Base-by-base conservation (phyloP, 2,113 vertebrate species). In the Motacilla alba region DNA sequence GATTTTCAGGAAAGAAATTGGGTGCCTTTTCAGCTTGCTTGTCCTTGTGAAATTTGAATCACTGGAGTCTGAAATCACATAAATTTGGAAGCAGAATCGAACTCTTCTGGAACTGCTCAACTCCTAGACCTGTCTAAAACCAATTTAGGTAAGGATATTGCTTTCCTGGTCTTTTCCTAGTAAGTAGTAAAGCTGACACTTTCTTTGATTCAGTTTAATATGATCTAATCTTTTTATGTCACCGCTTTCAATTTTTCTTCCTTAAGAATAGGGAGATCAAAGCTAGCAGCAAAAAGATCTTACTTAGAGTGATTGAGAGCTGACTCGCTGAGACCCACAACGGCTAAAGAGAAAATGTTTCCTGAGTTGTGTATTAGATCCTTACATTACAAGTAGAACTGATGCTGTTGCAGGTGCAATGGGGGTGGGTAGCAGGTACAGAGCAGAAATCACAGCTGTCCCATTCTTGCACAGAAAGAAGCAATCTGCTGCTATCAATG, bases 161-260 rank as follows among this genome's bases (percentile, higher is more conserved):
- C 37, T 77, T 93, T 92, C n/a, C 55, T 90, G 53, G 10, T 87
- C 39, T 91, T 81, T 72, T 91, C 15, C 58, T 80, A 49, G 23
- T 64, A 68, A 87, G 59, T 18, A 68, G 69, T 52, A 90, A 89
- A 89, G 62, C 28, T 75, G 83, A 87, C 60, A 82, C 53, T 53
- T 70, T 76, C 53, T 87, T 76, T 96, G 83, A 83, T 89, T 73
- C 82, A 55, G 28, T 88, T 92, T 90, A 94, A 85, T 92, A 37
- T 41, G 31, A 90, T 73, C 90, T 87, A 85, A 85, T 89, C n/a
- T 82, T 93, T 95, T 91, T 87, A 62, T 94, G 87, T 90, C 70
- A 95, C 39, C 59, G 63, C 46, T 91, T 93, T 49, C 44, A 84
- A 28, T 74, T 93, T 91, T 76, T 63, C 90, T 90, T 89, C 66